phyloP scores from a whole-genome alignment of 1,140 invertebrate species.

The Dysdera silvatica region DNA sequence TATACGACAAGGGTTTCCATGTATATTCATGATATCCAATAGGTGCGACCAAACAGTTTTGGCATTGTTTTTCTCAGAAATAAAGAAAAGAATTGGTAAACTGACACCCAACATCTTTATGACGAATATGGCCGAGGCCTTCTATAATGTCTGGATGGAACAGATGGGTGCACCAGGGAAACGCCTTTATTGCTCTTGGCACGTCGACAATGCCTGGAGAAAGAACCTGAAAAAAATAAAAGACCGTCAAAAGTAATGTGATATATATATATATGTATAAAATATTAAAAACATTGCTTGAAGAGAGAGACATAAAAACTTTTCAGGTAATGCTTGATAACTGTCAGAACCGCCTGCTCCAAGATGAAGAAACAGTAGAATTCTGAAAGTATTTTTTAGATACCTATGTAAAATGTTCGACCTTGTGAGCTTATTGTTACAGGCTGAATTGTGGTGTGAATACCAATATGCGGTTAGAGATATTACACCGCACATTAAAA shows the following conservation, averaged over 20 bases:
- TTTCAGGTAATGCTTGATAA: not conserved
- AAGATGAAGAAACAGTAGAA: not conserved
- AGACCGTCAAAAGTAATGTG: not conserved
- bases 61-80: not conserved
- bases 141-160: slow-evolving; percentile 1
- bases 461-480: slow-evolving; percentile 9
- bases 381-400: not conserved
- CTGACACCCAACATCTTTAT: slow-evolving; percentile 1
- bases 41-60: not conserved
- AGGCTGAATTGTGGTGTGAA: slow-evolving; percentile 1
- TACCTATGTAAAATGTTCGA: not conserved
- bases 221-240: not conserved
- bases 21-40: not conserved
- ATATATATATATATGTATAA: not conserved
- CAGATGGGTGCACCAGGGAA: not conserved
- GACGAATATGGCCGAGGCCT: slow-evolving; percentile 15
- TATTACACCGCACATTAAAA: slow-evolving; percentile 2
- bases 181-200: slow-evolving; percentile 7
- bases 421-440: not conserved
- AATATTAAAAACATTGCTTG: not conserved
- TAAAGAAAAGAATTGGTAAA: not conserved
- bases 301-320: not conserved
- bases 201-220: slow-evolving; percentile 6
- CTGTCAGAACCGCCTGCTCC: not conserved
- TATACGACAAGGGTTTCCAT: slow-evolving; percentile 1